Base-by-base conservation (phyloP, 2,797 vertebrate species). In the Schizopygopsis malacanthus region DNA sequence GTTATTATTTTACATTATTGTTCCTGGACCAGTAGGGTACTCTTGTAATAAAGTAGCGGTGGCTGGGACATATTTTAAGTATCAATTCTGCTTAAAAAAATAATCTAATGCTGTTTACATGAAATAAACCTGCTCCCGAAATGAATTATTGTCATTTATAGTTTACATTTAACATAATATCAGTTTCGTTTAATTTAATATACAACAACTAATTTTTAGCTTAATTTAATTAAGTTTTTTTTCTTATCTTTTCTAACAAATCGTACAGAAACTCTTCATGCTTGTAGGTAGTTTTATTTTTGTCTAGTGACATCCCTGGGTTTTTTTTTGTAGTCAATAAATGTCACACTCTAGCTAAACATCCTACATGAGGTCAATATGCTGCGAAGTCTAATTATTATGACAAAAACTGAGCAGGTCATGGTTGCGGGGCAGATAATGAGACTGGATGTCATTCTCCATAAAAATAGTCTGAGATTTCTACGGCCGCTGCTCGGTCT, bases 401-500 rank as follows among this genome's bases (percentile, higher is more conserved):
- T 39, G 13, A 43, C n/a, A 54, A 41, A 25, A 54, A 41, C 37
- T 50, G 11, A 81, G 45, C 63, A 81, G 45, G 79, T 69, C 79
- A 81, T 52, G 79, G 43, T 6, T 4, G 13, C 12, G 2, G 81
- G 28, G 75, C 25, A 70, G 37, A 47, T 71, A 52, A 47, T 86
- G 12, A 78, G 28, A 39, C 73, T 7, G 41, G 16, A 79, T 25
- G 37, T n/a, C 73, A 76, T 78, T 54, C 65, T 86, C 50, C 33
- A 33, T 33, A 33, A 52, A 33, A 28, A 16, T 13, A 6, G 12
- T 28, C n/a, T 61, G 2, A 56, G 47, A 81, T 86, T 84, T 69
- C 61, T 25, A 39, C 20, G 41, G 73, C 82, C 16, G 2, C 54
- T 72, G 50, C 82, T 83, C 69, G 37, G 45, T 80, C 76, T 76